A percentile compares a stretch with the other conserved stretches of the same genome.
Conservation (phyloP, 2,113 vertebrate genomes). For the Galemys pyrenaicus region DNA sequence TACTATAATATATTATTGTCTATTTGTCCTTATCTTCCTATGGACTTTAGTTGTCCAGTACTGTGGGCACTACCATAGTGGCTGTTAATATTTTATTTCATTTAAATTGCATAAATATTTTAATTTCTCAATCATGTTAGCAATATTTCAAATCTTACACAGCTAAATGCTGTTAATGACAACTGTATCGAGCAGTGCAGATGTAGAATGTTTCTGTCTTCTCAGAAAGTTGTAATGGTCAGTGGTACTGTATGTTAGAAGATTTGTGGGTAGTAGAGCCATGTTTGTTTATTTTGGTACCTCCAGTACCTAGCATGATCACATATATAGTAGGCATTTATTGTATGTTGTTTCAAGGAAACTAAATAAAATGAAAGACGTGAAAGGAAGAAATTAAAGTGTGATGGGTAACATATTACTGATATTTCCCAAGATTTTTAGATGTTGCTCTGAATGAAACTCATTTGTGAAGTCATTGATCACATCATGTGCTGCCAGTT, state of each 20-base stretch:
- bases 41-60: not conserved
- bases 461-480: not conserved
- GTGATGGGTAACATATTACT: not conserved
- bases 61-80: not conserved
- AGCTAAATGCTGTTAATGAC: not conserved
- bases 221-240: not conserved
- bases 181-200: not conserved
- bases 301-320: not conserved
- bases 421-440: not conserved
- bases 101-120: constrained; percentile 9
- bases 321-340: not conserved
- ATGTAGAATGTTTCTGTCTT: not conserved
- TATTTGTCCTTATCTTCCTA: not conserved
- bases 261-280: not conserved
- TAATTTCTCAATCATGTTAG: not conserved
- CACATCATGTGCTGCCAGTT: not conserved
- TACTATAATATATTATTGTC: not conserved
- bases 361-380: not conserved
- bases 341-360: not conserved
- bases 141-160: not conserved
- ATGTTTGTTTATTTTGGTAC: not conserved
- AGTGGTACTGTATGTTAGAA: not conserved
- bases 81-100: not conserved
- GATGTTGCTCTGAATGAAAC: not conserved
- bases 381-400: constrained; percentile 6